Base-by-base conservation (phyloP, 2,797 vertebrate species). In the Danio albolineatus region DNA sequence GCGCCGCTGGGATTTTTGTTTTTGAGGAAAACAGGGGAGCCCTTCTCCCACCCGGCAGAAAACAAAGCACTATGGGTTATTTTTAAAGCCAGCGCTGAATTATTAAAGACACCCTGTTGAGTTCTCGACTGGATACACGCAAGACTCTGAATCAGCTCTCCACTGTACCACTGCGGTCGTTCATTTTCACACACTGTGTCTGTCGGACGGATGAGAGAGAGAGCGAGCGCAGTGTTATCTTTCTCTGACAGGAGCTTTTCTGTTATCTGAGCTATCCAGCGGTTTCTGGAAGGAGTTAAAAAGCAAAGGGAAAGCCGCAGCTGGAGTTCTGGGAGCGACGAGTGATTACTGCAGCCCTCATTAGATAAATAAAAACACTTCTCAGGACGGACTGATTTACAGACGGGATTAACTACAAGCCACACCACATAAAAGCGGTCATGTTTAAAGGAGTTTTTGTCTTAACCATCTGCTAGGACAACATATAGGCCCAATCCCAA, bases 31-130 rank as follows among this genome's bases (percentile, higher is more conserved):
- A 57, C 62, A 8, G 16, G 57, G 56, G 57, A 53, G 48, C 44
- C 14, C 36, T 61, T 71, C 67, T 60, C 65, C 64, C 54, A 46
- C 53, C 48, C 57, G 5, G 64, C 60, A 69, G 12, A 60, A 78
- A 69, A 77, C 64, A 72, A 71, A 59, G 48, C 17, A 79, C 74
- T 80, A 71, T 81, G 78, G 87, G 83, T 87, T 89, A n/a, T 66
- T 74, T 75, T 70, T 46, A 39, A 46, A 62, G 21, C 69, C 36
- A 72, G 19, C 69, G 7, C 57, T 78, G 56, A 76, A 76, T 76
- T 57, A 65, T 82, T 49, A 38, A 51, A 66, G 60, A 70, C 65
- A 28, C 44, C 65, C 65, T 69, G 76, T 78, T 60, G 72, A 43
- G 51, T 17, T 44, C 46, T 59, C 53, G 14, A 21, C 69, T 76